These are phyloP conservation scores for Cavia porcellus DNA, from an alignment of 2,113 vertebrate genomes.

Conservation along the genomic window DNA sequence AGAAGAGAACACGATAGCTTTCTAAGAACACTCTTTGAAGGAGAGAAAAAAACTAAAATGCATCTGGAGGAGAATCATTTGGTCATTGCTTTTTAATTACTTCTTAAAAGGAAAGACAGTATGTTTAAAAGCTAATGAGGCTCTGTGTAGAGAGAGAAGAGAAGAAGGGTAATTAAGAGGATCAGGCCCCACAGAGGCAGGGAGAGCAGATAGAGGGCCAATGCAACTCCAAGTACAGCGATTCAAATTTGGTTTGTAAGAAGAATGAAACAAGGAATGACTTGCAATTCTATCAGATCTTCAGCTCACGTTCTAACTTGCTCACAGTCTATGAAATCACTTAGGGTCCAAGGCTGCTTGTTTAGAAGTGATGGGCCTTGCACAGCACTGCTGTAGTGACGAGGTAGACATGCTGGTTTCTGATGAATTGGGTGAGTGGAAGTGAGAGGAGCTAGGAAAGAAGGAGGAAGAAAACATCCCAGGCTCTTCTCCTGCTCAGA, in stretches of 20 bases:
- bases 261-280: background rate
- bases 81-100: background rate
- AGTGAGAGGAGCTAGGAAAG: background rate
- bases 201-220: background rate
- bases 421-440: background rate
- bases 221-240: background rate
- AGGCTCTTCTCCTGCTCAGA: background rate
- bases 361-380: background rate
- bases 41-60: slow-evolving; percentile 9
- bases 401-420: background rate
- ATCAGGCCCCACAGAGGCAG: background rate
- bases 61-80: background rate
- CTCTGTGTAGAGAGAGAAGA: background rate
- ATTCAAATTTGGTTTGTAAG: background rate
- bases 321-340: background rate
- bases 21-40: background rate
- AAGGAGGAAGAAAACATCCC: background rate
- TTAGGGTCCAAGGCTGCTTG: background rate
- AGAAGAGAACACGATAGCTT: background rate
- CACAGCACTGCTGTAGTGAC: fast-evolving
- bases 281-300: background rate
- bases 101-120: background rate
- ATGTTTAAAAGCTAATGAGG: slow-evolving; percentile 33
- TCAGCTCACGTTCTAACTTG: background rate
- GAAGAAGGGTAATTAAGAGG: background rate